Conservation (phyloP, 1,140 invertebrate species). For the Cotesia chilonis region DNA sequence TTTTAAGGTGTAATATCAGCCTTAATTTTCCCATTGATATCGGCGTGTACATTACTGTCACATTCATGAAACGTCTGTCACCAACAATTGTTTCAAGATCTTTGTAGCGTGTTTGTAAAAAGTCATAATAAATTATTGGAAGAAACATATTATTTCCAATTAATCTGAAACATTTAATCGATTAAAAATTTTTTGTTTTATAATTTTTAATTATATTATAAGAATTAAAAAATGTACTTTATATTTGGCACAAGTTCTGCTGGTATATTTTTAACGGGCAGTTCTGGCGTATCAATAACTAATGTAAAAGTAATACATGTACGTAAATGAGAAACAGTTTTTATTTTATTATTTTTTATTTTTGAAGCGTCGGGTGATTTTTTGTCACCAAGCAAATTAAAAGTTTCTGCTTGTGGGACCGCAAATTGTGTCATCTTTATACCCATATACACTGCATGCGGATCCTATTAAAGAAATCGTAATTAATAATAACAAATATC, state of each 20-base stretch:
- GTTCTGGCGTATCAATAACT: slow-evolving; percentile 71
- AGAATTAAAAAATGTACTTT: slow-evolving; percentile 60
- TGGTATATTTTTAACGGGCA: slow-evolving; percentile 71
- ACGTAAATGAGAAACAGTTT: slow-evolving; percentile 70
- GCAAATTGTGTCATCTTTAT: slow-evolving; percentile 75
- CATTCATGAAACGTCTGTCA: slow-evolving; percentile 68
- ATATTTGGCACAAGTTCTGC: slow-evolving; percentile 69
- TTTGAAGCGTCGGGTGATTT: slow-evolving; percentile 18
- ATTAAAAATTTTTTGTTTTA: background rate
- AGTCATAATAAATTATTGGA: slow-evolving; percentile 85
- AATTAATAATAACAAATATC: background rate
- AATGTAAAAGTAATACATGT: slow-evolving; percentile 71
- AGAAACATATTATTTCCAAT: slow-evolving; percentile 76
- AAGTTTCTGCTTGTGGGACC: slow-evolving; percentile 77
- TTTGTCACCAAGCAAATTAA: slow-evolving; percentile 76
- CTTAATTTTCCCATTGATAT: slow-evolving; percentile 76
- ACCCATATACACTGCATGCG: slow-evolving; percentile 66
- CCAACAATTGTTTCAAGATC: slow-evolving; percentile 75
- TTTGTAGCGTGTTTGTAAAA: slow-evolving; percentile 78
- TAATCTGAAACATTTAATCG: slow-evolving; percentile 65
- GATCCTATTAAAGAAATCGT: slow-evolving; percentile 60
- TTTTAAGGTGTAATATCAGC: slow-evolving; percentile 81
- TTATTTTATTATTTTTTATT: slow-evolving; percentile 40
- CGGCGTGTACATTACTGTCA: slow-evolving; percentile 72
- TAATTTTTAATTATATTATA: slow-evolving; percentile 21